Evolutionary conservation across 1,140 invertebrate genomes (phyloP).

Genomic region (Paralvinella palmiformis): DNA sequence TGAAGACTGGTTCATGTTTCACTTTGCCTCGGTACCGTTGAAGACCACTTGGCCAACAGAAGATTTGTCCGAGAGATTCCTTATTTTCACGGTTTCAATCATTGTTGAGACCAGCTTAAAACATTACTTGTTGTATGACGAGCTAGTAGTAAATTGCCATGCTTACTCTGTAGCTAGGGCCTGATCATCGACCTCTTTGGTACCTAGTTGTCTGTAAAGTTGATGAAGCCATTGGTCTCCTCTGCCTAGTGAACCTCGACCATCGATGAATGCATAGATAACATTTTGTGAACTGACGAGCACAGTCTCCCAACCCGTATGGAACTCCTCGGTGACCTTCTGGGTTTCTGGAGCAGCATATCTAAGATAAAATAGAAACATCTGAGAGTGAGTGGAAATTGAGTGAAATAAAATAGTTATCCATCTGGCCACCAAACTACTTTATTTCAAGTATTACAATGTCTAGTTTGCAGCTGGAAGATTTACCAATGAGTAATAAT

Average conservation of each 20-base stretch:
- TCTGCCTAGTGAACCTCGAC: constrained; percentile 75
- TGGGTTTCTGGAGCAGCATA: constrained; percentile 87
- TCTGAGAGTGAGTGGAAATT: no score
- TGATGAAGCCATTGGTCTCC: constrained; percentile 76
- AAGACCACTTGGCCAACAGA: no score
- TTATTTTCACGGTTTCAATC: no score
- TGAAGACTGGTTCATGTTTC: no score
- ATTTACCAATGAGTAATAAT: no score
- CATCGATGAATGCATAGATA: constrained; percentile 83
- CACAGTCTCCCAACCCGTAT: constrained; percentile 79
- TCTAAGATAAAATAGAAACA: no score
- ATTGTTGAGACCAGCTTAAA: not conserved
- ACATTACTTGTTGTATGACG: not conserved
- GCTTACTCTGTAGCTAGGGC: constrained; percentile 72
- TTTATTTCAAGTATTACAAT: no score
- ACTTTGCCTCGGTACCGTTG: no score
- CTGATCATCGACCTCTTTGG: constrained; percentile 81
- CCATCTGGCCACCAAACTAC: no score
- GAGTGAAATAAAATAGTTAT: no score
- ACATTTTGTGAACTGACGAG: constrained; percentile 74
- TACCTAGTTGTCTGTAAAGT: constrained; percentile 76
- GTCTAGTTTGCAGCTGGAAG: no score
- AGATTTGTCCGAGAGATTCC: no score
- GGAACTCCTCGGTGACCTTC: constrained; percentile 77
- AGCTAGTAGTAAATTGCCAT: not conserved